These are phyloP conservation scores for Paratilapia polleni DNA, from an alignment of 2,113 vertebrate species.

Conservation along the genomic window DNA sequence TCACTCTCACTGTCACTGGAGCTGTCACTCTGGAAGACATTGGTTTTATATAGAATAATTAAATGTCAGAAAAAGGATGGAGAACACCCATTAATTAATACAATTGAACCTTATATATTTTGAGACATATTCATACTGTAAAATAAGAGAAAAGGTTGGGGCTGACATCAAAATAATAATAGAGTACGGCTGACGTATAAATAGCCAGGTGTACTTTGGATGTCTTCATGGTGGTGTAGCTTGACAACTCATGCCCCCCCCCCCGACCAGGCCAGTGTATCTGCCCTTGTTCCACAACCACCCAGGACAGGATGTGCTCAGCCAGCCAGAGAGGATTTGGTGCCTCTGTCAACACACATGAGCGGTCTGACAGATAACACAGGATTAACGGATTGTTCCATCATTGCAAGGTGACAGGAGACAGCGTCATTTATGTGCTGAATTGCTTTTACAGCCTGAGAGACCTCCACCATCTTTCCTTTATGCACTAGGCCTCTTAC, in stretches of 20 bases:
- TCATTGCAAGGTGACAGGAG: conserved; percentile 72
- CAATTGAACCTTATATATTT: background rate
- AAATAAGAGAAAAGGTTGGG: background rate
- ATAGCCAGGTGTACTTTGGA: conserved; percentile 25
- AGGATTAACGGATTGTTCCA: conserved; percentile 78
- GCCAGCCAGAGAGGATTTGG: conserved; percentile 68
- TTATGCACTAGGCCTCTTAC: background rate
- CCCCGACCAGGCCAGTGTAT: background rate
- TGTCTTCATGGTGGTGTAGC: conserved; percentile 1
- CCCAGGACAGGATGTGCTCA: conserved; percentile 67
- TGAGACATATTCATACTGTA: background rate
- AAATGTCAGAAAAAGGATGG: background rate
- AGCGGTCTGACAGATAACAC: conserved; percentile 72
- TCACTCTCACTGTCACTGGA: conserved; percentile 95
- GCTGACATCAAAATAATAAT: conserved; percentile 2
- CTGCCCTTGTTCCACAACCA: conserved; percentile 59
- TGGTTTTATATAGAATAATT: conserved; percentile 33
- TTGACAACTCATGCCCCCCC: background rate
- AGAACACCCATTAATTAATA: background rate
- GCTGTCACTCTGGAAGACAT: conserved; percentile 87
- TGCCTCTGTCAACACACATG: conserved; percentile 75
- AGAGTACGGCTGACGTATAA: background rate
- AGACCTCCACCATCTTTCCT: conserved; percentile 37
- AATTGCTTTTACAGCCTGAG: conserved; percentile 61
- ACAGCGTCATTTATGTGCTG: conserved; percentile 73